Percentiles rank a stretch among this genome's conserved stretches.
These are phyloP conservation scores for Eutrigla gurnardus DNA, from an alignment of 2,797 vertebrate genomes.

Conservation along the genomic window DNA sequence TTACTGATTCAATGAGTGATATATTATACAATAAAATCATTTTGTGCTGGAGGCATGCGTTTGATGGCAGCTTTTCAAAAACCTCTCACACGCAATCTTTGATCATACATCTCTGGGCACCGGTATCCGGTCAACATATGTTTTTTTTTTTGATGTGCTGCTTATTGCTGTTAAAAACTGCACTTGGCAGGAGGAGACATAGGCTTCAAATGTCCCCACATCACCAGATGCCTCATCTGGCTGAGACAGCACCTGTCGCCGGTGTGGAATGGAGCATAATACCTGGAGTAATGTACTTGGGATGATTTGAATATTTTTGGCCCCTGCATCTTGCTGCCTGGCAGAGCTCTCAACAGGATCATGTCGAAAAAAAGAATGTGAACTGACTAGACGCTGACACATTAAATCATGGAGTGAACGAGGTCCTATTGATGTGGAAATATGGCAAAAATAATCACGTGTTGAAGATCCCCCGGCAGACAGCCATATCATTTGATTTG, in stretches of 20 bases:
- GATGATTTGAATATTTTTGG: conserved; percentile 63
- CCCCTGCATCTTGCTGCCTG: conserved; percentile 37
- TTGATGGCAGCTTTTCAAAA: conserved; percentile 22
- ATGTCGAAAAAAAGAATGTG: conserved; percentile 13
- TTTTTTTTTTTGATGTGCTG: conserved; percentile 41
- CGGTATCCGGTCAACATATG: conserved; percentile 42
- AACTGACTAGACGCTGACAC: conserved; percentile 29
- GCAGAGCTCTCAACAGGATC: conserved; percentile 36
- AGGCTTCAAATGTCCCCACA: conserved; percentile 53
- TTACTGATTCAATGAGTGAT: background rate
- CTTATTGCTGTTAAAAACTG: conserved; percentile 50
- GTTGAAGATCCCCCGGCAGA: background rate
- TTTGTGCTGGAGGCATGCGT: background rate
- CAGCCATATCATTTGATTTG: conserved; percentile 6
- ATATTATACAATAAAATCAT: conserved; percentile 6
- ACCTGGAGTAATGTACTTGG: conserved; percentile 58
- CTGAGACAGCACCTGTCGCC: conserved; percentile 58
- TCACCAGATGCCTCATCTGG: conserved; percentile 60
- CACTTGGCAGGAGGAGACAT: conserved; percentile 51
- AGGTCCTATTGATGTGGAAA: conserved; percentile 30
- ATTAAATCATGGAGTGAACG: conserved; percentile 35
- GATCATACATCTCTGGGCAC: conserved; percentile 33
- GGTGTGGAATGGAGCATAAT: conserved; percentile 27
- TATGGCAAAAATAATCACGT: conserved; percentile 13
- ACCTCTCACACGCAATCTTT: conserved; percentile 5